Conservation (phyloP, 2,888 invertebrate species). For the Idaea biselata region DNA sequence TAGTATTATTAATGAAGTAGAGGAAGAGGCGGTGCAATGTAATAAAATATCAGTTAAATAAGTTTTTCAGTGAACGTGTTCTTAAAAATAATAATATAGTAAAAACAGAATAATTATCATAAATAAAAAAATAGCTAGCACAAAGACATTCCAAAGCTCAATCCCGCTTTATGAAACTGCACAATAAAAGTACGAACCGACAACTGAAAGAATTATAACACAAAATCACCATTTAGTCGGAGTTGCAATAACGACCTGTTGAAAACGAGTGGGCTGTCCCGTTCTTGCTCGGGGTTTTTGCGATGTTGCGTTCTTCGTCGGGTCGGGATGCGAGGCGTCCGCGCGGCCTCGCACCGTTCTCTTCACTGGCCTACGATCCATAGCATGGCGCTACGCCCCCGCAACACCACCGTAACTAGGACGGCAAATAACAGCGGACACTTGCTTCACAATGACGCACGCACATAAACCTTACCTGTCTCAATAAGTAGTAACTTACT, state of each 20-base stretch:
- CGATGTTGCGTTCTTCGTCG: conserved; percentile 58
- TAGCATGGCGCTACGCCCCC: conserved; percentile 63
- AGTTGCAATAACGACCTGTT: conserved; percentile 78
- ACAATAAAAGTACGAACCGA: conserved; percentile 44
- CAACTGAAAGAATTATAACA: conserved; percentile 63
- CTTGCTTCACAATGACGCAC: conserved; percentile 59
- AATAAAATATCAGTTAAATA: neutral
- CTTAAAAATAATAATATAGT: neutral
- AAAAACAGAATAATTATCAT: neutral
- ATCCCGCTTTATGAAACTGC: conserved; percentile 31
- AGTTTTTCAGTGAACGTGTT: neutral
- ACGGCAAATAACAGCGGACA: conserved; percentile 72
- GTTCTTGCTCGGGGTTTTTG: conserved; percentile 45
- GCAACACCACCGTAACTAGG: conserved; percentile 65
- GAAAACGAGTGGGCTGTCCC: conserved; percentile 64
- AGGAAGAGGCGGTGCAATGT: neutral
- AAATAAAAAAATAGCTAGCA: neutral
- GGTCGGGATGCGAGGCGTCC: conserved; percentile 54
- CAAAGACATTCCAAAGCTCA: neutral
- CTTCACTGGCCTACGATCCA: conserved; percentile 73
- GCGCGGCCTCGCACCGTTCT: conserved; percentile 64
- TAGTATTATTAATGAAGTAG: neutral
- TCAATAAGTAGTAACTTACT: neutral
- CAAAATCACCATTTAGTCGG: conserved; percentile 71
- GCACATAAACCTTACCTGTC: conserved; percentile 36